Conservation (phyloP, 2,888 invertebrate genomes). For the Cabera pusaria region DNA sequence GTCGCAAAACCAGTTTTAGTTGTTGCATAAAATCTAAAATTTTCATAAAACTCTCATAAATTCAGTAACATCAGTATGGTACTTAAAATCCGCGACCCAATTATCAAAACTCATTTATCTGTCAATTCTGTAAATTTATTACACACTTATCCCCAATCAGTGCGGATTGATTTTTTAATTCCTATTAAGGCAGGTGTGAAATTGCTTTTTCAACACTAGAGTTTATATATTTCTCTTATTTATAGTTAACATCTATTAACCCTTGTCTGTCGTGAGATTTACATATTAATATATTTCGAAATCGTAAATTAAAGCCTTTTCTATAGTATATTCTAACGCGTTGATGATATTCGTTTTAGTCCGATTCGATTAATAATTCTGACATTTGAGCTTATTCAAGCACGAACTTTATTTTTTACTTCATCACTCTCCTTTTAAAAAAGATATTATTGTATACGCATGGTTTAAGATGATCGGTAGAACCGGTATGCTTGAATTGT, state of each 20-base stretch:
- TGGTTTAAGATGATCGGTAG: no score
- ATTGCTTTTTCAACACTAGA: slow-evolving; percentile 38
- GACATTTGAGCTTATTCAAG: slow-evolving; percentile 39
- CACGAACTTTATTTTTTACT: slow-evolving; percentile 12
- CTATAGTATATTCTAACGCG: slow-evolving; percentile 35
- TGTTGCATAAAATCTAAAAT: slow-evolving; percentile 28
- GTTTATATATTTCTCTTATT: slow-evolving; percentile 49
- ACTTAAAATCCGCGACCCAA: slow-evolving; percentile 46
- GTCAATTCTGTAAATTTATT: slow-evolving; percentile 48
- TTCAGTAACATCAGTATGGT: slow-evolving; percentile 27
- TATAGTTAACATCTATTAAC: slow-evolving; percentile 72
- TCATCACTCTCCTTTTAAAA: neutral
- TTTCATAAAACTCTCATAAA: slow-evolving; percentile 45
- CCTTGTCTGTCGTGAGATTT: slow-evolving; percentile 48
- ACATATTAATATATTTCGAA: slow-evolving; percentile 17
- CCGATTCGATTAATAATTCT: slow-evolving; percentile 60
- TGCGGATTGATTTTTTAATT: slow-evolving; percentile 50
- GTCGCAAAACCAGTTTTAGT: no score
- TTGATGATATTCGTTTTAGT: slow-evolving; percentile 45
- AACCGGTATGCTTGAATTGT: no score
- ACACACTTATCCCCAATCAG: slow-evolving; percentile 50
- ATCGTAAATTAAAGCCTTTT: slow-evolving; percentile 41
- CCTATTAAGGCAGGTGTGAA: slow-evolving; percentile 58
- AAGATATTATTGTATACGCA: no score
- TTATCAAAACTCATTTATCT: slow-evolving; percentile 51